Evolutionary conservation across 1,140 invertebrate genomes (phyloP).

Genomic region (Zaprionus nigranus): DNA sequence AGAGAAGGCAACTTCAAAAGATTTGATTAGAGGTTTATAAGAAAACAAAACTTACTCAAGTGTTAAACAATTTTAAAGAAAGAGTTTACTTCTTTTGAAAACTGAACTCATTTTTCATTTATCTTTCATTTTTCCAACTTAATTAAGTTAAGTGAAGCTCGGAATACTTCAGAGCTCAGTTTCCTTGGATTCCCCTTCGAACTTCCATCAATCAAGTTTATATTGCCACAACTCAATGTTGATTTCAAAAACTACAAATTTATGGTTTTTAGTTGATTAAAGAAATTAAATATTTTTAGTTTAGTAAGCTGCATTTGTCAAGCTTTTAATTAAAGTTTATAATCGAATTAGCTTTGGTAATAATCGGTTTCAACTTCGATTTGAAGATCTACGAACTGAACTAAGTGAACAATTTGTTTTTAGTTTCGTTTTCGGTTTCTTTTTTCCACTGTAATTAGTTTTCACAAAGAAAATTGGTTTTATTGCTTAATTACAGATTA

Average conservation of each 20-base stretch:
- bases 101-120: not conserved
- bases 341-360: not conserved
- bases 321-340: constrained; percentile 1
- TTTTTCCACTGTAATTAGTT: constrained; percentile 5
- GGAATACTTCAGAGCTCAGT: not conserved
- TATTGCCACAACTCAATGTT: not conserved
- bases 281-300: not conserved
- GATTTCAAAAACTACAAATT: constrained; percentile 2
- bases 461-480: constrained; percentile 5
- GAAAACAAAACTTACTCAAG: not conserved
- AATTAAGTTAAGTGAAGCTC: not conserved
- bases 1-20: not conserved
- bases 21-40: constrained; percentile 8
- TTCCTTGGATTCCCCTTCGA: not conserved
- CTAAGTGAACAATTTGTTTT: not conserved
- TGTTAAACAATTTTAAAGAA: not conserved
- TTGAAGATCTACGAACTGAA: not conserved
- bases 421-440: not conserved
- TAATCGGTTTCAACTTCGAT: not conserved
- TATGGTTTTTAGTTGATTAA: constrained; percentile 1
- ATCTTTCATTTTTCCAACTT: not conserved
- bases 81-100: not conserved
- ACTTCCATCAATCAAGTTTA: constrained; percentile 1
- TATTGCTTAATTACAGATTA: constrained; percentile 6
- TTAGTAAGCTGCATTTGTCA: constrained; percentile 6